phyloP scores from a whole-genome alignment of 2,113 vertebrate species.

The Mohoua ochrocephala region DNA sequence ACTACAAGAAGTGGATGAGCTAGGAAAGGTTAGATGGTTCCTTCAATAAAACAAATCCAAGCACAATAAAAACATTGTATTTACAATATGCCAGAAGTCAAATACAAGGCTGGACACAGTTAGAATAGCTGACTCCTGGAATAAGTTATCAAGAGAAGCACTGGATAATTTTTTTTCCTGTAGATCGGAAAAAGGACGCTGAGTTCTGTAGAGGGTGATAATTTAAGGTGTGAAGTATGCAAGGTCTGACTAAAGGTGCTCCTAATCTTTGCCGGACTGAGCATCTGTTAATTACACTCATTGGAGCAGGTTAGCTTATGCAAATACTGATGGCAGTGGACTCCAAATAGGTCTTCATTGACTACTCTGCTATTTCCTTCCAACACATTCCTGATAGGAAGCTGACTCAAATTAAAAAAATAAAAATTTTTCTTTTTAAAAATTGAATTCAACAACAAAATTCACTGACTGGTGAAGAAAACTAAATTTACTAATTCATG shows the following conservation, averaged over 20 bases:
- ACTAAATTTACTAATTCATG: neutral
- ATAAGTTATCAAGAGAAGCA: neutral
- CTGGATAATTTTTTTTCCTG: fast-evolving
- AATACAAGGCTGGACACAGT: neutral
- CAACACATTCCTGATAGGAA: neutral
- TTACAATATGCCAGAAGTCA: neutral
- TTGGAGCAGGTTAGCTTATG: neutral
- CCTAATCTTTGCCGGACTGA: neutral
- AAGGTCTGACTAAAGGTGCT: neutral
- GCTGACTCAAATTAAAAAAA: neutral
- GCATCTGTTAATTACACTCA: neutral
- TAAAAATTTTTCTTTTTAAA: neutral
- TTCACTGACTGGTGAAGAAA: neutral
- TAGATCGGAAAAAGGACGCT: neutral
- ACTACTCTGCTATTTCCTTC: neutral
- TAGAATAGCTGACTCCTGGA: neutral
- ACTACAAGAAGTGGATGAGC: neutral
- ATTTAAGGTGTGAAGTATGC: neutral
- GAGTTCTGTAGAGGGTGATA: neutral
- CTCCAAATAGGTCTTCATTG: neutral
- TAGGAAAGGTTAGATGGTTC: neutral
- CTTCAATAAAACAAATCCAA: neutral
- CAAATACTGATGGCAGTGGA: neutral
- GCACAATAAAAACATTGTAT: neutral
- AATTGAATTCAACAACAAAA: neutral